Conservation (phyloP, 2,797 vertebrate genomes). For the Sebastes trivittatus region DNA sequence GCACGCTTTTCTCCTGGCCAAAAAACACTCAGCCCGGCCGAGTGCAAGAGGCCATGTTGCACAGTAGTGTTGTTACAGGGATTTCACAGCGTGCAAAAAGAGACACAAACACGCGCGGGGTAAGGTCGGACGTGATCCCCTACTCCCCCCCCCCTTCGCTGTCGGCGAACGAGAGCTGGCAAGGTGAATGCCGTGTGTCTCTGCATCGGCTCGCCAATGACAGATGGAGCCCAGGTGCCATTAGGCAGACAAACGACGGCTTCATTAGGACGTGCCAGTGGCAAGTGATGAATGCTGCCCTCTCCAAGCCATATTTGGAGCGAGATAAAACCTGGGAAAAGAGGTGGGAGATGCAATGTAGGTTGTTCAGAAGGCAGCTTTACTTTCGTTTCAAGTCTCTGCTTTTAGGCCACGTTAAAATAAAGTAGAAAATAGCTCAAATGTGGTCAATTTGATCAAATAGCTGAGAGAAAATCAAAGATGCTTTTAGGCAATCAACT, state of each 20-base stretch:
- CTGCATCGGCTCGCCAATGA: conserved; percentile 70
- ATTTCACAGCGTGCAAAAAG: conserved; percentile 55
- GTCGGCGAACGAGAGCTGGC: conserved; percentile 59
- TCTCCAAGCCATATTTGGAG: conserved; percentile 67
- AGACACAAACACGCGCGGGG: conserved; percentile 1
- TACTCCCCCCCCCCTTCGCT: conserved; percentile 17
- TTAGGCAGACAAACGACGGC: conserved; percentile 82
- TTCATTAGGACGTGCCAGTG: conserved; percentile 79
- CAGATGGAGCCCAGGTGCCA: conserved; percentile 81
- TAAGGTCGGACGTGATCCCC: conserved; percentile 48
- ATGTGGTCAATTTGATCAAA: conserved; percentile 36
- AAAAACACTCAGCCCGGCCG: conserved; percentile 1
- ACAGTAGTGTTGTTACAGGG: conserved; percentile 38
- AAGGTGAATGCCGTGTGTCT: conserved; percentile 73
- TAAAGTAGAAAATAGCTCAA: background rate
- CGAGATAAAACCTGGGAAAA: conserved; percentile 57
- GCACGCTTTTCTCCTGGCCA: conserved; percentile 45
- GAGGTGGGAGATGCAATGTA: conserved; percentile 46
- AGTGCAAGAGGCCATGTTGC: conserved; percentile 48
- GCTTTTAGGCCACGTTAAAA: conserved; percentile 27
- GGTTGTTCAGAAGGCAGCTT: conserved; percentile 52
- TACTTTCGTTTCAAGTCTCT: conserved; percentile 41
- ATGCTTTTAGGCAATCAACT: background rate
- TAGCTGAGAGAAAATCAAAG: conserved; percentile 22
- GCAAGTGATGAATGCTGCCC: conserved; percentile 77